Conservation (phyloP, 1,140 invertebrate species). For the Anoplolepis gracilipes region DNA sequence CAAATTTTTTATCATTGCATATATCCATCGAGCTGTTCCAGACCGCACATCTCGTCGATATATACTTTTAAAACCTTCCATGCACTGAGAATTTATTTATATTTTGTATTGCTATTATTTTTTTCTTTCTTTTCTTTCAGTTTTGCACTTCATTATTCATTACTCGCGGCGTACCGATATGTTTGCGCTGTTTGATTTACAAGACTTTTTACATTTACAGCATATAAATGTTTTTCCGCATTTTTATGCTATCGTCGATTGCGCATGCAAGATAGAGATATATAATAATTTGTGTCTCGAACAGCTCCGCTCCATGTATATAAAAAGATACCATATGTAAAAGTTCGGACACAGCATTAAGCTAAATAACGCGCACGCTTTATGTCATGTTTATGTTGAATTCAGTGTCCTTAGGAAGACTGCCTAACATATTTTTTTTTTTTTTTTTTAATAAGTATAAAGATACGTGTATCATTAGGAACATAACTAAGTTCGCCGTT, state of each 20-base stretch:
- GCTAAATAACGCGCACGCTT: constrained; percentile 19
- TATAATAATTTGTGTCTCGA: constrained; percentile 78
- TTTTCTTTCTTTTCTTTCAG: constrained; percentile 9
- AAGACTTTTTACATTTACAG: constrained; percentile 61
- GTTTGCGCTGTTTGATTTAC: constrained; percentile 30
- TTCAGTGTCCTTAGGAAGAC: constrained; percentile 52
- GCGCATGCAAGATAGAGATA: constrained; percentile 51
- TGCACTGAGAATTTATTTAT: constrained; percentile 47
- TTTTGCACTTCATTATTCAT: constrained; percentile 22
- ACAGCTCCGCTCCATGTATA: constrained; percentile 82
- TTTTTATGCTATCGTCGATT: constrained; percentile 62
- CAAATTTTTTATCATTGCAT: constrained; percentile 77
- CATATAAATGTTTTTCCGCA: constrained; percentile 46
- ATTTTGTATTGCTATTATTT: constrained; percentile 26
- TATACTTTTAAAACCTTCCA: constrained; percentile 40
- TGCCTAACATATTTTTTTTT: too few species aligned
- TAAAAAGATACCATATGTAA: constrained; percentile 75
- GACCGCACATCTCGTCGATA: constrained; percentile 67
- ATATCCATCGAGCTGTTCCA: constrained; percentile 78
- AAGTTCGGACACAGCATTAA: constrained; percentile 72
- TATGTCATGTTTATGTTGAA: constrained; percentile 47
- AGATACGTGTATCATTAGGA: too few species aligned
- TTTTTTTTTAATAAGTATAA: too few species aligned
- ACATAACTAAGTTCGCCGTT: too few species aligned
- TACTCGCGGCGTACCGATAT: not conserved